Evolutionary conservation across 1,140 invertebrate species (phyloP).

Genomic region (Pteromalus puparum): DNA sequence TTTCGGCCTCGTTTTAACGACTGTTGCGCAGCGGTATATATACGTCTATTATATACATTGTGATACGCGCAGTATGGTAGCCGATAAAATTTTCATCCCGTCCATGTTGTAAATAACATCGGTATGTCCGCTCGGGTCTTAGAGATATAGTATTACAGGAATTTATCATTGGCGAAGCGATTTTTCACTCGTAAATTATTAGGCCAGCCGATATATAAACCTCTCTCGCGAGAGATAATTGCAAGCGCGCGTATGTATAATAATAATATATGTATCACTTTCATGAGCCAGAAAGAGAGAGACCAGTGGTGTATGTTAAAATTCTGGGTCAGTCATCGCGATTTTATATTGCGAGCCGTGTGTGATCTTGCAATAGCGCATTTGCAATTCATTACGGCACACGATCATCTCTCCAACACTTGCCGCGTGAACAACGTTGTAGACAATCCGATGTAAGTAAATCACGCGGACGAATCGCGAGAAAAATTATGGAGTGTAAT

Average conservation of each 20-base stretch:
- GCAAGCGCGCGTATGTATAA: too few relatives aligned
- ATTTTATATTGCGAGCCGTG: background rate
- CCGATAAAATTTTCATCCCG: background rate
- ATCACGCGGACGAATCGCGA: background rate
- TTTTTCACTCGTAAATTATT: constrained; percentile 1
- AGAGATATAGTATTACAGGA: background rate
- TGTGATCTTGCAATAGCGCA: background rate
- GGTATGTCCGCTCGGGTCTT: too few relatives aligned
- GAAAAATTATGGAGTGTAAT: background rate
- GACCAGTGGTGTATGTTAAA: background rate
- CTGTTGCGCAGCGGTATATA: background rate
- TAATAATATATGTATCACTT: background rate
- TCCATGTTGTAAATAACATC: background rate
- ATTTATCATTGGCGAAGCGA: background rate
- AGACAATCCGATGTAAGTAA: background rate
- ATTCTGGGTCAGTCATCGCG: background rate
- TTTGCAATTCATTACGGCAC: background rate
- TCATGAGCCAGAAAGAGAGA: background rate
- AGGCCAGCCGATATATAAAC: too few relatives aligned
- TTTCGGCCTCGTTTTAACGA: background rate
- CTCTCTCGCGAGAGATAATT: too few relatives aligned
- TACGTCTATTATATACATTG: background rate
- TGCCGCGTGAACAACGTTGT: background rate
- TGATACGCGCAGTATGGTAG: too few relatives aligned
- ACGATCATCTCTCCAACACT: background rate